phyloP scores from a whole-genome alignment of 2,113 vertebrate genomes.

The Leucopsar rothschildi region DNA sequence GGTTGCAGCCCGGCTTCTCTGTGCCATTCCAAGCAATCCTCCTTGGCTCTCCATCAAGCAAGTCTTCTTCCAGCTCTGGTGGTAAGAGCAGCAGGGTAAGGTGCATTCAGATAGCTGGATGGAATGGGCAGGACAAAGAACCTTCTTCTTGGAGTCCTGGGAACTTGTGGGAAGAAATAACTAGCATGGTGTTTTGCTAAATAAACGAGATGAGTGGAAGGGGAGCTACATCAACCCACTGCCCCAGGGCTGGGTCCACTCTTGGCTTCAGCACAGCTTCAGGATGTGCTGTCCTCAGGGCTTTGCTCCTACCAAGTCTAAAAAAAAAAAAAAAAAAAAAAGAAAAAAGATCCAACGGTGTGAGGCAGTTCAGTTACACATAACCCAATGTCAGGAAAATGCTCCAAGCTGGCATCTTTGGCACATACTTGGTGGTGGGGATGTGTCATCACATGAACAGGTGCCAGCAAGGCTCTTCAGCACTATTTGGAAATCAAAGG shows the following conservation, averaged over 20 bases:
- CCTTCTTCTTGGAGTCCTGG: neutral
- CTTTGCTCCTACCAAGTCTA: neutral
- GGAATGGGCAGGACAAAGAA: neutral
- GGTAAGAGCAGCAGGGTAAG: neutral
- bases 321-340: neutral
- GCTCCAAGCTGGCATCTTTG: neutral
- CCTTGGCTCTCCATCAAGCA: neutral
- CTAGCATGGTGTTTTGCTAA: neutral
- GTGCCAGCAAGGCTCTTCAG: neutral
- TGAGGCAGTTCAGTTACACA: neutral
- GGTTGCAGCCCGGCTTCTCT: neutral
- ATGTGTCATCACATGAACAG: rapidly evolving
- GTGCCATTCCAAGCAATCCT: neutral
- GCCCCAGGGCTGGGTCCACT: neutral
- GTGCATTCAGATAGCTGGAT: neutral
- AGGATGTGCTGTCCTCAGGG: rapidly evolving
- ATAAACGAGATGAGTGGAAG: neutral
- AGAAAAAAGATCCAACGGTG: rapidly evolving
- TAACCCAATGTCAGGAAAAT: neutral
- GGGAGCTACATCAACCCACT: neutral
- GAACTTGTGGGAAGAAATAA: neutral
- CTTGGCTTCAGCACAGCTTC: rapidly evolving
- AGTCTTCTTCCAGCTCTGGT: neutral
- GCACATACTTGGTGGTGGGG: neutral
- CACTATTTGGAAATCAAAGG: rapidly evolving